Base-by-base conservation (phyloP, 2,113 vertebrate genomes). In the Prolemur simus region DNA sequence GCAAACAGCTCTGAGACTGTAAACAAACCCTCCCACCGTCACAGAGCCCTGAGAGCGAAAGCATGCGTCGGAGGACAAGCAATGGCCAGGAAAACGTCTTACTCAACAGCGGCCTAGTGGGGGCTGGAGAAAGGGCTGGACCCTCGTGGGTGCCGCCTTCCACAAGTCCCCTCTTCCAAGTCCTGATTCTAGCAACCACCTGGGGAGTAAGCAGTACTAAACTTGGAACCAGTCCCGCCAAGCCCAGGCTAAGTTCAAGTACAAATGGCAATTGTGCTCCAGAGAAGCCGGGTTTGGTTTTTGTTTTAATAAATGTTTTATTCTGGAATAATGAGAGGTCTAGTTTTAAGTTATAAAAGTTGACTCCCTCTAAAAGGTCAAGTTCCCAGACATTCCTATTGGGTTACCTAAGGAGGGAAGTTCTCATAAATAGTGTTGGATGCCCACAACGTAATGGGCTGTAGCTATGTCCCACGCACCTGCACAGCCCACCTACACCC, bases 11-110 rank as follows among this genome's bases (percentile, higher is more conserved):
- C 89, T 6, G 74, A 86, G 96, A 91, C 68, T 63, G 95, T 98
- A 97, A 98, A 98, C 97, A 98, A 98, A 95, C 85, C n/a, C 90
- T 49, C 39, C 81, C 45, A 97, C 96, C 87, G 54, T 81, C 89
- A 85, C 88, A 58, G 76, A 90, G 96, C 87, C 94, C 63, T 78
- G 42, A 94, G 49, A 87, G 93, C 82, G n/a, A 92, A 32, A 8
- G 39, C 42, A 1, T 1, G 15, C 27, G 3, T 25, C 4, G 0
- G 27, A 1, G 27, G 82, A 74, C 39, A 66, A 34, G 39, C 45
- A 73, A 58, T 0, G 27, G 49, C 27, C 23, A 0, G 10, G 29
- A 68, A 77, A 76, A 58, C 4, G 47, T 37, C 42, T 32, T 29
- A 8, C 54, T 20, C 54, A 5, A 39, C 8, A 4, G 85, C 39